These are phyloP conservation scores for Temnothorax curvispinosus DNA, from an alignment of 1,140 invertebrate species.

Conservation along the genomic window DNA sequence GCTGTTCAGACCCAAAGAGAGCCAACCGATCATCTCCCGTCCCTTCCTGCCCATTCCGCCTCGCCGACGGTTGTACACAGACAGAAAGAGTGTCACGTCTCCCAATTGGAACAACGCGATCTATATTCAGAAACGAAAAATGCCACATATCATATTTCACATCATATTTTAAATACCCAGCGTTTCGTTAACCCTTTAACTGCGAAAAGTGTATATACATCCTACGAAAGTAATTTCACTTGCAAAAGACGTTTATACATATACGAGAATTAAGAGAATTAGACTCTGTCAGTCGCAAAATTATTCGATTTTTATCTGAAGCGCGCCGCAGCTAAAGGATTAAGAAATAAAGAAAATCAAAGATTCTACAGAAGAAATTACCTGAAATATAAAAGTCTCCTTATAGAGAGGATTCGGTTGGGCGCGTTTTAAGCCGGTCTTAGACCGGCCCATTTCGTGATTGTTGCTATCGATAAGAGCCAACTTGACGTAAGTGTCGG, in stretches of 20 bases:
- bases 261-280: too few relatives aligned
- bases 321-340: background rate
- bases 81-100: slow-evolving; percentile 97
- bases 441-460: slow-evolving; percentile 96
- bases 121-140: slow-evolving; percentile 82
- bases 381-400: slow-evolving; percentile 98
- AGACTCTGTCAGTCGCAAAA: background rate
- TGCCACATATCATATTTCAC: background rate
- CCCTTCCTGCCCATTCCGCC: slow-evolving; percentile 94
- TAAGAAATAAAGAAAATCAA: background rate
- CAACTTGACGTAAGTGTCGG: slow-evolving; percentile 97
- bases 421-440: slow-evolving; percentile 95
- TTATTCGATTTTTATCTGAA: background rate
- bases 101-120: slow-evolving; percentile 97
- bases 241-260: background rate
- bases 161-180: background rate
- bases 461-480: slow-evolving; percentile 96
- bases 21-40: slow-evolving; percentile 97
- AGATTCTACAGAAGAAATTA: slow-evolving; percentile 80
- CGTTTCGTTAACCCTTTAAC: background rate
- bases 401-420: slow-evolving; percentile 98
- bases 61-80: slow-evolving; percentile 95
- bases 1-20: slow-evolving; percentile 95
- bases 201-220: background rate
- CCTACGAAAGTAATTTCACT: background rate